Base-by-base conservation (phyloP, 2,113 vertebrate species). In the Corydoras maculifer region DNA sequence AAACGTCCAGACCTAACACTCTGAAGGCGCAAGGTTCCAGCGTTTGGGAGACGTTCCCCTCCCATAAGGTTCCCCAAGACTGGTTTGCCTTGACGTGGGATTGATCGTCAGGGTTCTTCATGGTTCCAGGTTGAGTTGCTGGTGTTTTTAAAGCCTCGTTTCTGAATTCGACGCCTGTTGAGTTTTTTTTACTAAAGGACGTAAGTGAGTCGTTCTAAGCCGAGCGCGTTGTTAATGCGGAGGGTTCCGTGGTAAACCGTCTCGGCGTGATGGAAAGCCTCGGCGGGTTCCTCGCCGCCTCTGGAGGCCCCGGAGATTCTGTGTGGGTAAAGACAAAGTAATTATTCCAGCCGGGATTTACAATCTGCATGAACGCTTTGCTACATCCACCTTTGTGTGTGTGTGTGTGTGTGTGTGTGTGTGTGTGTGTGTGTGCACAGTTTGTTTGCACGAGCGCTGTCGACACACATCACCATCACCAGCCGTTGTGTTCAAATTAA, bases 401-500 rank as follows among this genome's bases (percentile, higher is more conserved):
- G 58, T 62, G 68, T 60, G 7, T 57, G 25, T 67, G 72, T 69
- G 35, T 55, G 35, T 67, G 69, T 62, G 58, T 68, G 57, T 69
- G 31, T 59, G 15, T 59, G 57, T 62, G 72, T 13, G 32, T 59
- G 62, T 48, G 35, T 53, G 32, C 31, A 55, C 3, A 5, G 61
- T 54, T 73, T 25, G 32, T 61, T 71, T 67, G 68, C 67, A 68
- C 10, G 31, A 62, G 64, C 64, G 31, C 59, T 84, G 86, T 88
- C 85, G 80, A 78, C 9, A 48, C 71, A 30, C 78, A 87, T 90
- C 83, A 86, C 78, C 80, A 81, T 89, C 87, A 87, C 81, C 82
- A 84, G 87, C 76, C 76, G 77, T 80, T 84, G 79, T 88, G 84
- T 84, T 83, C 85, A 82, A 88, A 87, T 87, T 85, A 88, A 85